Conservation (phyloP, 2,888 invertebrate genomes). For the Polymixis lichenea region DNA sequence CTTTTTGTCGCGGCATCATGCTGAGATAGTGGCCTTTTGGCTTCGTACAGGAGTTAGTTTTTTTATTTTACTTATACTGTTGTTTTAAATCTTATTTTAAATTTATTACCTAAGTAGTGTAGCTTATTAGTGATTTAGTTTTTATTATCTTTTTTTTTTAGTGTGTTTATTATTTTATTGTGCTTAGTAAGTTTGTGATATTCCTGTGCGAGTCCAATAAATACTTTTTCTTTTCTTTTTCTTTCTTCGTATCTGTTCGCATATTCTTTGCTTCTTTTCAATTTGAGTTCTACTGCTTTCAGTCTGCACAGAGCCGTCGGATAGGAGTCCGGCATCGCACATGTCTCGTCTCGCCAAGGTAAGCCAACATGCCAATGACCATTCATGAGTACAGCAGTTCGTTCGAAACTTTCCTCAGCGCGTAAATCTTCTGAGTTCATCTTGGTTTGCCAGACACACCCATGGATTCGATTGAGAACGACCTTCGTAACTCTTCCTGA, state of each 20-base stretch:
- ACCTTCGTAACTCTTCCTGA: background rate
- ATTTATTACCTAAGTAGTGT: no score
- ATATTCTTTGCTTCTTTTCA: background rate
- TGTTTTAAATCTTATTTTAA: no score
- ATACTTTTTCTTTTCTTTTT: no score
- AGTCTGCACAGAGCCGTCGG: background rate
- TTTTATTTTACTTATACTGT: no score
- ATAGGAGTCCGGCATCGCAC: background rate
- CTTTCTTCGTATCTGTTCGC: background rate
- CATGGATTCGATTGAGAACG: background rate
- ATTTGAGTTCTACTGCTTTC: background rate
- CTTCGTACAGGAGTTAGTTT: no score
- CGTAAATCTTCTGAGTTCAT: background rate
- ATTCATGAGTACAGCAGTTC: background rate
- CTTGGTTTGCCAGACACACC: background rate
- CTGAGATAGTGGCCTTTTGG: no score
- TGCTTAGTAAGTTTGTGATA: no score
- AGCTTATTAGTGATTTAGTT: no score
- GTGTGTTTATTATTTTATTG: no score
- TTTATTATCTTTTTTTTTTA: no score
- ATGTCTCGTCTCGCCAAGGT: background rate
- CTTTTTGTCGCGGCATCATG: no score
- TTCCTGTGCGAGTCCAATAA: no score
- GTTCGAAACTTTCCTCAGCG: background rate
- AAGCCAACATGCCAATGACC: background rate